These are phyloP conservation scores for Hoplodrina ambigua DNA, from an alignment of 2,888 invertebrate species.

Conservation along the genomic window DNA sequence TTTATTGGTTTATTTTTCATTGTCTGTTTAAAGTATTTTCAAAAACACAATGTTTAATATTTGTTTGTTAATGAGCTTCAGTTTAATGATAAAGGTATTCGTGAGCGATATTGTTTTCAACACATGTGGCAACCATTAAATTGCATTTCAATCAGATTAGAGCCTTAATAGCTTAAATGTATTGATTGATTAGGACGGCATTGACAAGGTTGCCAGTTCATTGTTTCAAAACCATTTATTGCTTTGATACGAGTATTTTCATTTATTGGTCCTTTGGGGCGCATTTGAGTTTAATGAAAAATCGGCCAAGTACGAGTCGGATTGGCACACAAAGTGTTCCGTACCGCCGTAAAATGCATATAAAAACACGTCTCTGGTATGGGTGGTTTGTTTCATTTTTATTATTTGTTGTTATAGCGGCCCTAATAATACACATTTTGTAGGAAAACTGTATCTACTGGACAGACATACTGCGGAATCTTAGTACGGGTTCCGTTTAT, in stretches of 20 bases:
- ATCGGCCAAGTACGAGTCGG: too few species aligned
- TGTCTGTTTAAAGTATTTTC: background rate
- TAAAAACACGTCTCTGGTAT: too few species aligned
- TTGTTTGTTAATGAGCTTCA: constrained; percentile 16
- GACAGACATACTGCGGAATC: too few species aligned
- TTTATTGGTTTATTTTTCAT: background rate
- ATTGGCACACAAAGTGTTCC: too few species aligned
- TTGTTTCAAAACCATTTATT: constrained; percentile 3
- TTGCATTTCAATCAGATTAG: constrained; percentile 42
- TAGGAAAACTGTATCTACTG: too few species aligned
- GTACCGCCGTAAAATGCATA: too few species aligned
- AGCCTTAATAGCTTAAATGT: constrained; percentile 25
- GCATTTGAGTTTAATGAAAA: background rate
- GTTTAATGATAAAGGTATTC: constrained; percentile 11
- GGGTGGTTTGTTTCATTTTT: too few species aligned
- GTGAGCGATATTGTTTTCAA: constrained; percentile 33
- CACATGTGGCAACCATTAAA: constrained; percentile 7
- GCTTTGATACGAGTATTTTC: background rate
- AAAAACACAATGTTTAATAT: background rate
- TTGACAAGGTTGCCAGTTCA: constrained; percentile 36
- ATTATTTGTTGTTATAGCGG: too few species aligned
- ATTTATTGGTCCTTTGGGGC: constrained; percentile 31
- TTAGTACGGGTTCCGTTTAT: too few species aligned
- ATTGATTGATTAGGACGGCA: constrained; percentile 9
- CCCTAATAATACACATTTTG: too few species aligned